Base-by-base conservation (phyloP, 2,113 vertebrate species). In the Aramus guarauna region DNA sequence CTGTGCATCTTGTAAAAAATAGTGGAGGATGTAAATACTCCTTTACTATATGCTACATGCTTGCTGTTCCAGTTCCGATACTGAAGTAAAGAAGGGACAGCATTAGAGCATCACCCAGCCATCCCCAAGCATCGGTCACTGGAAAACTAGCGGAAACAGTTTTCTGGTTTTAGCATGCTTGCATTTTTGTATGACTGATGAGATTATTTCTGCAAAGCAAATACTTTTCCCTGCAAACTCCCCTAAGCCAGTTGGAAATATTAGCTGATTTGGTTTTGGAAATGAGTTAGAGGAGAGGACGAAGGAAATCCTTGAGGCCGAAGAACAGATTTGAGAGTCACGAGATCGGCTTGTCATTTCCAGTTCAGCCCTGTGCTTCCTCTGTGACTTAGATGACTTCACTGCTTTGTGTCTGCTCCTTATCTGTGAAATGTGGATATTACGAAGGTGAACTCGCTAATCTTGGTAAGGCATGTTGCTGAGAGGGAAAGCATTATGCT, bases 351-450 rank as follows among this genome's bases (percentile, higher is more conserved):
- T 81, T 92, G 45, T 93, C 63, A 77, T 94, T 97, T 95, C 89
- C 92, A 95, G 76, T 77, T 80, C 81, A 92, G 56, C 58, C 32
- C 12, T 68, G 0, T 72, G 55, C 77, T 94, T 95, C 48, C 66
- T 90, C 69, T 74, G 86, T 81, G 78, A 69, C 13, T 77, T 82
- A 53, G 47, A 27, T 56, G 48, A 53, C 37, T 87, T 89, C 91
- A 95, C 66, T 94, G 64, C 85, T 91, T 96, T 97, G 43, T 89
- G 16, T 91, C 88, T 89, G 43, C 53, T 75, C 69, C 73, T 96
- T 96, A 85, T 91, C 94, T 94, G 53, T 62, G 39, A 82, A 87
- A 68, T 5, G 16, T 64, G 80, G 37, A 8, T 94, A 64, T 95
- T 73, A 63, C 3, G 5, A 71, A 92, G 94, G 88, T 97, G 86